Percentiles rank a stretch among this genome's conserved stretches.
Evolutionary conservation across 2,888 invertebrate genomes (phyloP).

Genomic region (Ornithoptera alexandrae): DNA sequence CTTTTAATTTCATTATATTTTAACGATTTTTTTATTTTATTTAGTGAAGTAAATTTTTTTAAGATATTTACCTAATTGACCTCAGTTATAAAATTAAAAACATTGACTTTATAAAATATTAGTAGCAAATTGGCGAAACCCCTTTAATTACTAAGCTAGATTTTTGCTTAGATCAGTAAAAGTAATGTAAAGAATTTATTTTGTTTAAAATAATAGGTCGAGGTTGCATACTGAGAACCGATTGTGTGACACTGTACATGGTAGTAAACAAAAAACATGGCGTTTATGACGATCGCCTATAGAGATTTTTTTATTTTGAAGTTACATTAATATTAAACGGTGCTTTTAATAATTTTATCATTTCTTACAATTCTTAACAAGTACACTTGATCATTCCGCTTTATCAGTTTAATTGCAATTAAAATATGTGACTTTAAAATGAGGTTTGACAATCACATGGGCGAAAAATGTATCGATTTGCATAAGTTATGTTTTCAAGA

Average conservation of each 20-base stretch:
- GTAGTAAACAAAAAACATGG: constrained; percentile 18
- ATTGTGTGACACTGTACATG: not conserved
- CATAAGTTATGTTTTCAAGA: constrained; percentile 21
- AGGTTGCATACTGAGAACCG: not conserved
- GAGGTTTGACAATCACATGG: constrained; percentile 4
- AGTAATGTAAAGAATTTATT: too few species aligned
- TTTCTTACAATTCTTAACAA: not conserved
- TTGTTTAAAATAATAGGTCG: too few species aligned
- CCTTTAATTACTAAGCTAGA: too few species aligned
- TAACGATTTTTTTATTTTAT: too few species aligned
- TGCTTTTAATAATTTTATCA: constrained; percentile 2
- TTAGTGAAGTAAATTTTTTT: too few species aligned
- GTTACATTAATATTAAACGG: constrained; percentile 12
- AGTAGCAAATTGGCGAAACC: too few species aligned
- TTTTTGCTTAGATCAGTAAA: too few species aligned
- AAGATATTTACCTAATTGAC: too few species aligned
- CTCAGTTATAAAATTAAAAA: too few species aligned
- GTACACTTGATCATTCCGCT: not conserved
- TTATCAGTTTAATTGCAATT: not conserved
- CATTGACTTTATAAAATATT: too few species aligned
- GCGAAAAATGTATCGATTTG: constrained; percentile 9
- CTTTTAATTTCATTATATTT: too few species aligned
- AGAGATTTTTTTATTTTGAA: constrained; percentile 10
- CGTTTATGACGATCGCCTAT: constrained; percentile 6
- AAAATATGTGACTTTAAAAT: constrained; percentile 15